Conservation (phyloP, 1,140 invertebrate species). For the Liolophura sinensis region DNA sequence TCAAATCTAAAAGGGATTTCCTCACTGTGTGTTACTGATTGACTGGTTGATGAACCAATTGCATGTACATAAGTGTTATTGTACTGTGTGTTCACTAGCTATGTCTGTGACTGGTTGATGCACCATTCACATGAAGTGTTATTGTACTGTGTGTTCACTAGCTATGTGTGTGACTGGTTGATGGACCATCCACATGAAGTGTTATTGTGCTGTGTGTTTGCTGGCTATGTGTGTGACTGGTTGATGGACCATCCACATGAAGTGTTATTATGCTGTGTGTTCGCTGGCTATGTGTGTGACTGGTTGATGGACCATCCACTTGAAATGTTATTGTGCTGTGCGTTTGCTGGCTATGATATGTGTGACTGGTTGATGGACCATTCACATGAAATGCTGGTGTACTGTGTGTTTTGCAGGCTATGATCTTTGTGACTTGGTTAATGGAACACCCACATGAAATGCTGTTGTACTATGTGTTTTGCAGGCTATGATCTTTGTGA, state of each 20-base stretch:
- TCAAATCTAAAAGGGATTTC: no score
- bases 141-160: conserved; percentile 53
- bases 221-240: conserved; percentile 95
- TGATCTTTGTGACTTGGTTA: conserved; percentile 93
- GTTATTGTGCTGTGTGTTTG: conserved; percentile 4
- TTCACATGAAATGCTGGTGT: no score
- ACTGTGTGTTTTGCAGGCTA: conserved; percentile 73
- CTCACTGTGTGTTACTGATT: no score
- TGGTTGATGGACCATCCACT: conserved; percentile 91
- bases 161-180: conserved; percentile 95
- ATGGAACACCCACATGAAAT: conserved; percentile 89
- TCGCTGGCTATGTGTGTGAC: conserved; percentile 88
- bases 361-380: conserved; percentile 95
- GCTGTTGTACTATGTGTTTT: conserved; percentile 5
- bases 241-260: conserved; percentile 91
- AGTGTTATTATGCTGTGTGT: not conserved
- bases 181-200: no score
- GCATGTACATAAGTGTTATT: no score
- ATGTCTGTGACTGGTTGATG: no score
- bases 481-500: conserved; percentile 90
- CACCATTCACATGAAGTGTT: no score
- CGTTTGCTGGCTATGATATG: conserved; percentile 79
- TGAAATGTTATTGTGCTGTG: not conserved
- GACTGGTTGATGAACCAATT: no score
- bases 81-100: conserved; percentile 64